phyloP scores from a whole-genome alignment of 1,140 invertebrate genomes.

The Anagrus nilaparvatae region DNA sequence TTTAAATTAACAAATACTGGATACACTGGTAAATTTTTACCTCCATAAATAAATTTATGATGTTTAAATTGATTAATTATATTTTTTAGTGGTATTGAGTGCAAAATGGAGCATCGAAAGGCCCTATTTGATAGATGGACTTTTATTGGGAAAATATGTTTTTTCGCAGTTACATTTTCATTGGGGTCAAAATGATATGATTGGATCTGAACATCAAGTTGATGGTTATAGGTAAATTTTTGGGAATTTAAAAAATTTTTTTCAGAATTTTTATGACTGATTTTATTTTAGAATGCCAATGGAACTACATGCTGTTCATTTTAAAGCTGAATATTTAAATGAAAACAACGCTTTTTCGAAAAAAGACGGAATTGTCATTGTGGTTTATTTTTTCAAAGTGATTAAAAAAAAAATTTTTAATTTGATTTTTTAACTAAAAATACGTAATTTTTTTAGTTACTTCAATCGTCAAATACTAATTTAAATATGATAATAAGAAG shows the following conservation, averaged over 20 bases:
- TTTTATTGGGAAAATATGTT: conserved; percentile 50
- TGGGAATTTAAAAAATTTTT: background rate
- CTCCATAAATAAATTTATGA: conserved; percentile 1
- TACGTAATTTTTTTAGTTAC: too few species aligned
- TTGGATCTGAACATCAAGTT: conserved; percentile 70
- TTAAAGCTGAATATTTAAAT: conserved; percentile 44
- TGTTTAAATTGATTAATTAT: conserved; percentile 3
- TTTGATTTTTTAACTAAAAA: too few species aligned
- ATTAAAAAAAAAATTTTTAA: conserved; percentile 1
- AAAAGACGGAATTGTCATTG: conserved; percentile 44
- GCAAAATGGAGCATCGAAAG: conserved; percentile 46
- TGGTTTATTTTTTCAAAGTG: conserved; percentile 51
- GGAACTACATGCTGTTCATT: conserved; percentile 49
- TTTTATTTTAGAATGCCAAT: conserved; percentile 34
- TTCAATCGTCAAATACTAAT: too few species aligned
- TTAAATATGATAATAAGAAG: conserved; percentile 1
- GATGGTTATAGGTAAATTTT: conserved; percentile 49
- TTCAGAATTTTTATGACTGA: background rate
- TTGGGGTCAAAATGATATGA: conserved; percentile 60
- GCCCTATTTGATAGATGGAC: conserved; percentile 49
- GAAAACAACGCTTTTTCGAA: conserved; percentile 46
- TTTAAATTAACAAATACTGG: conserved; percentile 51
- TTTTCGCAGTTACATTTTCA: conserved; percentile 74
- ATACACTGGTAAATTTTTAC: conserved; percentile 39
- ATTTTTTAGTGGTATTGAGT: conserved; percentile 41